Base-by-base conservation (phyloP, 2,888 invertebrate species). In the Morpho helenor region DNA sequence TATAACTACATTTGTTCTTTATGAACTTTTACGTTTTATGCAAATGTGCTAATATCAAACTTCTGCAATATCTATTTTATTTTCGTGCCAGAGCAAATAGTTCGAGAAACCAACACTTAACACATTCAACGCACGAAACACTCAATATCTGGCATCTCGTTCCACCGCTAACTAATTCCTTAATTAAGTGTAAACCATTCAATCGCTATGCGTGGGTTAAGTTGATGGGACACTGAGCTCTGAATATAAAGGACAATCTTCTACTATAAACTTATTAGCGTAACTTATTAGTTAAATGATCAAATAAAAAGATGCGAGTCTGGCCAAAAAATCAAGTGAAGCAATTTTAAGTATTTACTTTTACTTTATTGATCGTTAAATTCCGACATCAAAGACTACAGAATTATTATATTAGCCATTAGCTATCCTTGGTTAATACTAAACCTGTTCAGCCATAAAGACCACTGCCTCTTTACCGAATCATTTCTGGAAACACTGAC, bases 161-260 rank as follows among this genome's bases (percentile, higher is more conserved):
- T 69, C 64, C 71, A 66, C 72, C 68, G 70, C 71, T 69, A 68
- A 74, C 74, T 79, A 80, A 82, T 80, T 78, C 77, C 74, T 78
- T 82, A 81, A 82, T 82, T 81, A 82, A 80, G 78, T 75, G 76
- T 74, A 77, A 78, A 77, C 71, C 70, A 70, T 66, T 74, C 66
- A 62, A 69, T 72, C 69, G 72, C 69, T 69, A 68, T 73, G 71
- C 71, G 72, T 68, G 67, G 62, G 63, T 60, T 61, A 62, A 60
- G 66, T 45, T 59, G 56, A 56, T 50, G 56, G 52, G 48, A 57
- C 60, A 66, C 56, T 58, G 62, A 51, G 57, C n/a, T 49, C 42
- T 62, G 61, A 64, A 64, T 61, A 57, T 60, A 56, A 52, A 56
- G 42, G 16, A 7, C 16, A 16, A 16, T 16, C 16, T 16, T 16